Conservation (phyloP, 2,888 invertebrate genomes). For the Melinopterus prodromus region DNA sequence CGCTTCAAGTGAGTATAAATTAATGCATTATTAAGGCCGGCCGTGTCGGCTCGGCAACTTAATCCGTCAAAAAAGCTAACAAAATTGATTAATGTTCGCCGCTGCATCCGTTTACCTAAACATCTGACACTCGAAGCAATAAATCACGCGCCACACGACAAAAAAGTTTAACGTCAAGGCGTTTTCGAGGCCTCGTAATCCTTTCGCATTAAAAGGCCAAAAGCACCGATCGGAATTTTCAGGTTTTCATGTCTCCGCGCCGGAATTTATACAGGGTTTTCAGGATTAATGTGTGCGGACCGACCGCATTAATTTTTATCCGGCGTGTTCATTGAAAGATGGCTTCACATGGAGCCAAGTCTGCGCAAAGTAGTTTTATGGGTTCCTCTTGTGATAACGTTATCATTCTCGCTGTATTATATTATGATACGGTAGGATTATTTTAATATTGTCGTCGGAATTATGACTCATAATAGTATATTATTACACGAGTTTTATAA, state of each 20-base stretch:
- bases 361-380: too few relatives aligned
- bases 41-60: background rate
- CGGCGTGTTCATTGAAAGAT: too few relatives aligned
- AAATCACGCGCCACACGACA: background rate
- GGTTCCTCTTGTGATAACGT: too few relatives aligned
- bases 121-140: background rate
- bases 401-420: too few relatives aligned
- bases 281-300: too few relatives aligned
- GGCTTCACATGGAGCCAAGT: too few relatives aligned
- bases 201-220: background rate
- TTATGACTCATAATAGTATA: too few relatives aligned
- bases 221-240: background rate
- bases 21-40: background rate
- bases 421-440: too few relatives aligned
- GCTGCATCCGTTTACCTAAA: background rate
- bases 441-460: too few relatives aligned
- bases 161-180: background rate
- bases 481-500: too few relatives aligned
- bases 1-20: background rate
- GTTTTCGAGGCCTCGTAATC: background rate
- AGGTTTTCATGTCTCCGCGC: background rate
- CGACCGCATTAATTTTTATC: too few relatives aligned
- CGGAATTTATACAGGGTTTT: too few relatives aligned
- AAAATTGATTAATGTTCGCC: background rate
- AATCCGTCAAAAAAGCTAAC: background rate